These are phyloP conservation scores for Drosophila planitibia DNA, from an alignment of 2,888 invertebrate species.

Conservation along the genomic window DNA sequence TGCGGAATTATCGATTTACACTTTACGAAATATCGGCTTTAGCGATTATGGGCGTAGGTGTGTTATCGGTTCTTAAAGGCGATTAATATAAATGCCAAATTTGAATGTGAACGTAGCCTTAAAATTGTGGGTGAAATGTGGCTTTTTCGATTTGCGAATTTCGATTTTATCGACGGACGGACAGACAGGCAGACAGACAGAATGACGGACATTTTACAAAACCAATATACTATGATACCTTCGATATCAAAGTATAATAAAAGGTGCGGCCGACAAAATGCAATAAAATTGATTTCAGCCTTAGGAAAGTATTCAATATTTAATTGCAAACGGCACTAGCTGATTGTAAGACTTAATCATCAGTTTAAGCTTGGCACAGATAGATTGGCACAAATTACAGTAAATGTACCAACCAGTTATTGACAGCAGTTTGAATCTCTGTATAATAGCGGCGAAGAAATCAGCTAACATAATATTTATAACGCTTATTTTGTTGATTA, in stretches of 20 bases:
- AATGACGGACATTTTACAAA: too few species aligned
- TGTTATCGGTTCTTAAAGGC: too few species aligned
- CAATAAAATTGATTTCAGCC: constrained; percentile 22
- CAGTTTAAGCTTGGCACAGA: background rate
- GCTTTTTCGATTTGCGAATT: too few species aligned
- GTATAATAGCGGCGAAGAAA: background rate
- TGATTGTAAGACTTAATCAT: background rate
- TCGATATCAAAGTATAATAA: background rate
- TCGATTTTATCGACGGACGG: too few species aligned
- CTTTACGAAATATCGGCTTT: too few species aligned
- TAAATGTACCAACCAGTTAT: background rate
- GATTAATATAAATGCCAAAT: too few species aligned
- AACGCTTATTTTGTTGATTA: background rate
- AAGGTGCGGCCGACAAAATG: constrained; percentile 51
- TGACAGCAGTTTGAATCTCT: background rate
- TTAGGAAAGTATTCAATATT: constrained; percentile 4
- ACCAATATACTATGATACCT: too few species aligned
- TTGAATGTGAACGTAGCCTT: too few species aligned
- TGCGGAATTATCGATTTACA: too few species aligned
- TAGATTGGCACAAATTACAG: background rate
- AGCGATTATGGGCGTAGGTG: too few species aligned
- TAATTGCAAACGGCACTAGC: background rate
- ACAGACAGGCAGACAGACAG: too few species aligned
- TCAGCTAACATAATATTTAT: background rate
- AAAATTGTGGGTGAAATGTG: too few species aligned